Evolutionary conservation across 1,140 invertebrate species (phyloP), one percentile per base, ranked within the genome.

Genomic region (Marisa cornuarietis): DNA sequence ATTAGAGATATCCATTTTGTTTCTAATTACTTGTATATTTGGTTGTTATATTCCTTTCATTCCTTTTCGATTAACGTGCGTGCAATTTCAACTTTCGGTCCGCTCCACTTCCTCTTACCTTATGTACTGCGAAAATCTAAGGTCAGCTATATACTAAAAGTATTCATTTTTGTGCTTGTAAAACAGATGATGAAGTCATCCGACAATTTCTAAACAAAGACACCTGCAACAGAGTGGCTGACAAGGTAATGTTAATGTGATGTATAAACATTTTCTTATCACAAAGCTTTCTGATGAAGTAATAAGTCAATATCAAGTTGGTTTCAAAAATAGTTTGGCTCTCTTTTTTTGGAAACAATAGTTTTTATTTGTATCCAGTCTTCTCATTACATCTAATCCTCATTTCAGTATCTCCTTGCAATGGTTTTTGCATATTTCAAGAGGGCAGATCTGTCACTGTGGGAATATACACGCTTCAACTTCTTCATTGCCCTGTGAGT

Each of bases 381-480:
- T 22, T 42, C 31, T 42, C 31, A 13, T 54, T 22, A 78, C 51
- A 71, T 9, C 51, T 31, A 61, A 58, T 66, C 81, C 79, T 82
- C 79, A 52, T 84, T 85, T 75, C 81, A 93, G 88, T 93, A 93
- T 87, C 88, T 93, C 10, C 84, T 94, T 58, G 93, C 93, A 9
- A 93, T 93, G 92, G 92, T 93, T 9, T 93, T 93, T 90, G 91
- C 91, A 8, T 93, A 93, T 86, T 93, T 94, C 86, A 90, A 92
- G 78, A 88, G 93, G 83, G 93, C 93, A 58, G 85, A 88, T 2
- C 90, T 92, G 63, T 86, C 86, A 72, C 86, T 88, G 8, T 85
- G 90, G 79, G 91, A 93, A 81, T 93, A 92, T 73, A 93, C 90
- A 68, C 85, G 87, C 73, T 87, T 90, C n/a, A 93, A 93, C 86